Evolutionary conservation across 2,113 vertebrate species (phyloP), one percentile per base, ranked within the genome.

Genomic region (Nothocercus julius): DNA sequence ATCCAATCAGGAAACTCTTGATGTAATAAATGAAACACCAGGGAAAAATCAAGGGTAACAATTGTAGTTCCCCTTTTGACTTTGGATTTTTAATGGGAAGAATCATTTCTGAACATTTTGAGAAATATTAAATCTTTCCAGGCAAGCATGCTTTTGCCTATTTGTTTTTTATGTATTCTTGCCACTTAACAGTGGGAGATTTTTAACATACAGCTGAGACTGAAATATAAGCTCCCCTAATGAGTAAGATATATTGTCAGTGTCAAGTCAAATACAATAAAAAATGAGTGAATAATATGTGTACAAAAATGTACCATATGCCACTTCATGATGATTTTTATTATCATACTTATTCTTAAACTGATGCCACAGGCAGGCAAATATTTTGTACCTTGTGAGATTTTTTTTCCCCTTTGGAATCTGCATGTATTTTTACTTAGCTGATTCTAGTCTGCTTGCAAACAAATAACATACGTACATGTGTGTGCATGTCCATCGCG

Each of bases 141-240:
- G 67, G 88, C 64, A 0, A 84, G 95, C 22, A 2, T 93, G 66
- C 81, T 84, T 96, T 89, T 95, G 74, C 81, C 47, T 92, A 51
- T 93, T 90, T 85, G 84, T 86, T 94, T 90, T 93, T 85, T 89
- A 54, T 93, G 88, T 91, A 54, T 96, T 82, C 92, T 91, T 95
- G 87, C 83, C 90, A 84, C 82, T 58, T 59, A 96, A 93, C 72
- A 96, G 89, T 83, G 73, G 87, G 96, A 96, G 83, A 86, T 92
- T 97, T 96, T 97, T 92, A 97, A 95, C 92, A 87, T 95, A 92
- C 95, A 97, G 89, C 86, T 88, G 87, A 82, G 87, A 87, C 89
- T 95, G 91, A 96, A 96, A 96, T 95, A 96, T 88, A 96, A 97
- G 91, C 90, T 95, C 89, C 94, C 95, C 95, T 93, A 96, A 95